Base-by-base conservation (phyloP, 2,888 invertebrate species). In the Scaptomyza reducta region DNA sequence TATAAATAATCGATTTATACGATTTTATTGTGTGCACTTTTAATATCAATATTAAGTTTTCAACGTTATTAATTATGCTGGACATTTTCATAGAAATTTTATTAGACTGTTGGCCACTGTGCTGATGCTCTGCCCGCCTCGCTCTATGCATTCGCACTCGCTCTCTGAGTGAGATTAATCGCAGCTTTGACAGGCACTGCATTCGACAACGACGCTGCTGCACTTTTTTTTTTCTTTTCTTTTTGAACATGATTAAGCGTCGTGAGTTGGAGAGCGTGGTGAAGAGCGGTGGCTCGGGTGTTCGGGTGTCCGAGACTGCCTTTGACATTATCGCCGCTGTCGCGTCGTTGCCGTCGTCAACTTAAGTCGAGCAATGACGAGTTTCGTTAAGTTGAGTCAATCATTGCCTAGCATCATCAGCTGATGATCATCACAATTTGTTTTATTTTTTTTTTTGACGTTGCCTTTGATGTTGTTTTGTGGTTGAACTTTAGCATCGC, bases 121-220 rank as follows among this genome's bases (percentile, higher is more conserved):
- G 57, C 45, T 51, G 13, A 47, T 25, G 44, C 53, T 47, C 31
- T 5, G 50, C 35, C 25, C 58, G 47, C 70, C n/a, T 45, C n/a
- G 22, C 42, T 13, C n/a, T 5, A 22, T 22, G 31, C 10, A 41
- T 14, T 29, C 61, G n/a, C n/a, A 47, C 68, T 65, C 60, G 49
- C 77, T 74, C 75, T 77, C 63, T 89, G 89, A 90, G 89, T 89
- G 90, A 90, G 89, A 90, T 90, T 90, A 90, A 90, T 90, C 86
- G 89, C 81, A 63, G 72, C 75, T 88, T 86, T 89, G 89, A 89
- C 89, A 89, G 82, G 77, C 75, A 72, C 68, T 81, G 77, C 84
- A 70, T 81, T 84, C 79, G 70, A 70, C 74, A 65, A 50, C 59
- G 50, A 53, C 31, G 77, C 71, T 77, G 81, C 78, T 77, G 79